Evolutionary conservation across 2,888 invertebrate species (phyloP), one percentile per base, ranked within the genome.

Genomic region (Scaptomyza caliginosa): DNA sequence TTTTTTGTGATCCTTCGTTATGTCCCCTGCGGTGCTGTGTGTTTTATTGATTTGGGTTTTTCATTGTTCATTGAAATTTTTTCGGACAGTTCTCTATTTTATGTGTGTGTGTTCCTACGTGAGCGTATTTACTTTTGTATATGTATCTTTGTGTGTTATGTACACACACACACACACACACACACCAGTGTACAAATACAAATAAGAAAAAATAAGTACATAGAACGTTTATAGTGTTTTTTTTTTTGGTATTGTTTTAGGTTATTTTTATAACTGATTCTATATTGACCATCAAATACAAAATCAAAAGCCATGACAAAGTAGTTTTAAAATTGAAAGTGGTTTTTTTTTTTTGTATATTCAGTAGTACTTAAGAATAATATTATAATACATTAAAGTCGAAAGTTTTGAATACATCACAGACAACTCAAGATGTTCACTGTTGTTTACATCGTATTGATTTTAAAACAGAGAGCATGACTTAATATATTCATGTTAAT

Each of bases 11-110:
- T 75, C 65, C 80, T 70, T 57, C 43, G 55, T 48, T 60, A 4
- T 80, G 81, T 69, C 81, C 86, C 81, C 86, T 80, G 81, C 57
- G 64, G 81, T 59, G 86, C 55, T 36, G 58, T 48, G 58, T 48
- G 67, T 84, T 81, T 86, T 84, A 86, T 86, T 86, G 81, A 80
- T 74, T 77, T 86, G 66, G 77, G 86, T 80, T 80, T 85, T 62
- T 66, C 51, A 40, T 48, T 74, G 55, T 67, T 59, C 60, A 51
- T 49, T 45, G 26, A 43, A 28, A 49, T 39, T 19, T 51, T 34
- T 39, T 69, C 38, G 67, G 67, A 54, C 54, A 52, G 26, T 5
- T 52, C 21, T 8, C 16, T 39, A 65, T 17, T 21, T 16, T 43
- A 32, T 57, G 57, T 21, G 34, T 34, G 34, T 49, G 58, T 55